Conservation (phyloP, 1,140 invertebrate genomes). For the Hestina assimilis region DNA sequence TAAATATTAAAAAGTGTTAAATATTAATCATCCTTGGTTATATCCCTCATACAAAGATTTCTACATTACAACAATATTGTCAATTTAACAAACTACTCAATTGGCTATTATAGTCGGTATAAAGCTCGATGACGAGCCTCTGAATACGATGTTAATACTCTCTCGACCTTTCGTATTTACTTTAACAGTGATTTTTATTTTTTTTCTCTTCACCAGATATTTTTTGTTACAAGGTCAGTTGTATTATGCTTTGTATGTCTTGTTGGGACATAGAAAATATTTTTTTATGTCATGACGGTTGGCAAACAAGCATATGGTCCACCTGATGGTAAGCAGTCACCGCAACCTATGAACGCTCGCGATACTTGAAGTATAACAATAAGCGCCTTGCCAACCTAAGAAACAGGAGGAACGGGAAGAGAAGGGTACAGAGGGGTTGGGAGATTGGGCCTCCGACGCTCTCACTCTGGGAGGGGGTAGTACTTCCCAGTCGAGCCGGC, state of each 20-base stretch:
- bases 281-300: too few species aligned
- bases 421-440: too few species aligned
- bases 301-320: too few species aligned
- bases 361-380: too few species aligned
- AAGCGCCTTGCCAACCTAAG: too few species aligned
- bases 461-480: too few species aligned
- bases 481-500: too few species aligned
- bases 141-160: constrained; percentile 15
- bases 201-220: not conserved
- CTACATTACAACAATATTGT: constrained; percentile 24
- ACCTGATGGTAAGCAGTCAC: too few species aligned
- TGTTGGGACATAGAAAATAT: too few species aligned
- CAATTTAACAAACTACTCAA: constrained; percentile 28
- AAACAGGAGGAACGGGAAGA: too few species aligned
- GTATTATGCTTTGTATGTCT: not conserved
- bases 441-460: too few species aligned
- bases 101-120: constrained; percentile 18
- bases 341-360: too few species aligned
- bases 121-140: constrained; percentile 9
- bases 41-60: constrained; percentile 1
- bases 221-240: not conserved
- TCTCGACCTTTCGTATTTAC: constrained; percentile 19
- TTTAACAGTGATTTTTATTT: constrained; percentile 2
- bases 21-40: constrained; percentile 1
- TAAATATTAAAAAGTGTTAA: not conserved